A percentile compares a stretch with the other conserved stretches of the same genome.
phyloP scores from a whole-genome alignment of 2,113 vertebrate genomes.

The Ptilonorhynchus violaceus region DNA sequence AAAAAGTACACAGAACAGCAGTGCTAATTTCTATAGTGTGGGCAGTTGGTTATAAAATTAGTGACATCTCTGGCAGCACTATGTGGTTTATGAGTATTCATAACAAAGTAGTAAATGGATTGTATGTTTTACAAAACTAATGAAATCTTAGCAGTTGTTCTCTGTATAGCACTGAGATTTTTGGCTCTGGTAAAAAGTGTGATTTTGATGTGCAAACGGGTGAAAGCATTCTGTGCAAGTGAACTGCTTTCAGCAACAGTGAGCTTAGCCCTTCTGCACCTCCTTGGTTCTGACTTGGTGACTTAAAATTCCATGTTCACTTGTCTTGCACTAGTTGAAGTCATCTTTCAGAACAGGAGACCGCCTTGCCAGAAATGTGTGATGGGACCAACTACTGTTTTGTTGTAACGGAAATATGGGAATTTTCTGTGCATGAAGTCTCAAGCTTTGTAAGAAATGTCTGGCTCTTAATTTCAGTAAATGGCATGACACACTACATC shows the following conservation, averaged over 20 bases:
- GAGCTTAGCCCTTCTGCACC: background rate
- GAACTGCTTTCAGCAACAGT: background rate
- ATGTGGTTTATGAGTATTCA: background rate
- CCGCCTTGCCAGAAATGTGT: constrained; percentile 65
- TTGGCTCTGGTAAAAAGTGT: background rate
- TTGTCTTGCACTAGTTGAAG: background rate
- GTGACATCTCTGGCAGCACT: background rate
- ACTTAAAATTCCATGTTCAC: background rate
- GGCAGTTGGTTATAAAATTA: background rate
- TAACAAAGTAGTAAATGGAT: background rate
- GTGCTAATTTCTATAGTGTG: background rate
- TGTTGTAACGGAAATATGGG: background rate
- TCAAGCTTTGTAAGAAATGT: constrained; percentile 49
- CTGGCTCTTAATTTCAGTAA: constrained; percentile 72
- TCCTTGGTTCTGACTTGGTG: background rate
- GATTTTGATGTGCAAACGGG: background rate
- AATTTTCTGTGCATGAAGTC: constrained; percentile 5
- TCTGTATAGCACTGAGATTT: background rate
- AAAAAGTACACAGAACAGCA: background rate
- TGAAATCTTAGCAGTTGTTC: background rate
- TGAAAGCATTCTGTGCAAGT: background rate
- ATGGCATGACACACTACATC: constrained; percentile 99
- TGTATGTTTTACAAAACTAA: background rate
- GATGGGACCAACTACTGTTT: background rate
- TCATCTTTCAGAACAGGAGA: constrained; percentile 41